Evolutionary conservation across 2,797 vertebrate genomes (phyloP), one percentile per base, ranked within the genome.

Genomic region (Hemitrygon akajei): DNA sequence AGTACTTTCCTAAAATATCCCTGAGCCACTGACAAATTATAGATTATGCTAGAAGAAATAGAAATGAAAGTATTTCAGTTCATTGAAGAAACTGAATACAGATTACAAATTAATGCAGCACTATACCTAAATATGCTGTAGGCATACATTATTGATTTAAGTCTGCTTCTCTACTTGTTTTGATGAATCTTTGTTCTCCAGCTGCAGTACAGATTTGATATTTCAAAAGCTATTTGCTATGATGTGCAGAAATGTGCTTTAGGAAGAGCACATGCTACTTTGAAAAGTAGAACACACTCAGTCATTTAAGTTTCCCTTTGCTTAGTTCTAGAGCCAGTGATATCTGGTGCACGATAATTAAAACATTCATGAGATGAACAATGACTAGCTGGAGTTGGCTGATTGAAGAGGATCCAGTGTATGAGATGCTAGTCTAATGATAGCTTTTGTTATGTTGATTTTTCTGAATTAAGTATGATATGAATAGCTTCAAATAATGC

Each of bases 81-180:
- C 89, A 93, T 82, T 20, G 69, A 37, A 94, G 93, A n/a, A 95
- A 95, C 95, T 95, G 93, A 95, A 94, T 91, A 93, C 93, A 94
- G 77, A 94, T 82, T 66, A 91, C 86, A 94, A 94, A 95, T 94
- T 94, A 93, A 94, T 93, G 94, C 95, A 94, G 93, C 58, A 66
- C 40, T 30, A 58, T 79, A 27, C 60, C 94, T 34, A 76, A 94
- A 94, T 87, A 94, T 58, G 71, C 79, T 66, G 40, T 76, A 77
- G 94, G 84, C 94, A 94, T 94, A 93, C 94, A 91, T 63, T 93
- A 87, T 94, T 93, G 93, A 87, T 79, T 93, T 79, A 94, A 94
- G 94, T 73, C 89, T 93, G 87, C 93, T 89, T 93, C 93, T 73
- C 56, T 91, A 22, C 91, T 47, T 66, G 82, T 25, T 40, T 69